Conservation (phyloP, 2,797 vertebrate species). For the Gallirallus australis region DNA sequence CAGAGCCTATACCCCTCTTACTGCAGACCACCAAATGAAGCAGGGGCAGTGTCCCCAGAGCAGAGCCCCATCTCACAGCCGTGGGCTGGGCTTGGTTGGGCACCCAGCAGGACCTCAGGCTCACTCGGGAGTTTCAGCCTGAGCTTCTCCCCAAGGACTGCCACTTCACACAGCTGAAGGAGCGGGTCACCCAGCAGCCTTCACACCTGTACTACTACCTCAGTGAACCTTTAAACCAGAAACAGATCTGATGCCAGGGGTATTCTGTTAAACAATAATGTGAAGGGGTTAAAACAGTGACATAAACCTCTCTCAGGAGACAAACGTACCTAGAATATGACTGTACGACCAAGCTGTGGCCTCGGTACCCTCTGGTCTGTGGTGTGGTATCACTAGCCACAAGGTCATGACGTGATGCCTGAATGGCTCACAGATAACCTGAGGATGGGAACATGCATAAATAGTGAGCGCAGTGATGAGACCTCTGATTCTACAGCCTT, state of each 20-base stretch:
- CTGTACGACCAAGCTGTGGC: not conserved
- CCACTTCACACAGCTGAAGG: not conserved
- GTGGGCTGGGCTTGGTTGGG: not conserved
- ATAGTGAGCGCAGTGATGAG: not conserved
- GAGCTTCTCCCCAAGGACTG: not conserved
- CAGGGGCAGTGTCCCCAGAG: too few relatives aligned
- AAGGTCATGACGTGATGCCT: not conserved
- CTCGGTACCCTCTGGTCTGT: not conserved
- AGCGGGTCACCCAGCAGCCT: not conserved
- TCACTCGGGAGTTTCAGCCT: not conserved
- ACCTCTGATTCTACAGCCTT: not conserved
- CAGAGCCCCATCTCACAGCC: not conserved
- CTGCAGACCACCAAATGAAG: not conserved
- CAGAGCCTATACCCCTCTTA: not conserved
- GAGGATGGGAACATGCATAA: fast-evolving
- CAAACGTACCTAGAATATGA: not conserved
- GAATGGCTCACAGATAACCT: not conserved
- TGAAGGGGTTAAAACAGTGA: not conserved
- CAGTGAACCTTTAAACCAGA: not conserved
- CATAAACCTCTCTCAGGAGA: not conserved
- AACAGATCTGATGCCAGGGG: not conserved
- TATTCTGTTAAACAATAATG: not conserved
- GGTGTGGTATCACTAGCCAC: not conserved
- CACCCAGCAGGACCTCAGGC: not conserved
- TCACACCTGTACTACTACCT: not conserved